Percentiles rank a stretch among this genome's conserved stretches.
Conservation (phyloP, 2,888 invertebrate genomes). For the Morpho helenor region DNA sequence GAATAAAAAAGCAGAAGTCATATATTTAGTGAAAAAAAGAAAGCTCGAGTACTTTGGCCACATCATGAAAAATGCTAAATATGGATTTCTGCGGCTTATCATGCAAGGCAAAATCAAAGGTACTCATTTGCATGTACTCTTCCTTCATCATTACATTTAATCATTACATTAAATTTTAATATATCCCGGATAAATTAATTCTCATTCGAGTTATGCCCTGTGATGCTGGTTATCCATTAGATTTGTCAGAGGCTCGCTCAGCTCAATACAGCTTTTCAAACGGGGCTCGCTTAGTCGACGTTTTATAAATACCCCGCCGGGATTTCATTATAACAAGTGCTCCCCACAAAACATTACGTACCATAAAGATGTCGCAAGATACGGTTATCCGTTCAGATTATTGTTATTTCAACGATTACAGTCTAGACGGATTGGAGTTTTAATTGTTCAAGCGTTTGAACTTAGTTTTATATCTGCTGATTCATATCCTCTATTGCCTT, state of each 20-base stretch:
- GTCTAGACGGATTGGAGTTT: slow-evolving; percentile 12
- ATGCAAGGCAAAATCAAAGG: too few species aligned
- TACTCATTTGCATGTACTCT: too few species aligned
- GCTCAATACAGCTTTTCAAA: slow-evolving; percentile 37
- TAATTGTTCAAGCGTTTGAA: too few species aligned
- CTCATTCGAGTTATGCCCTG: background rate
- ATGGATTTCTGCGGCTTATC: too few species aligned
- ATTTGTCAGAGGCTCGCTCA: slow-evolving; percentile 35
- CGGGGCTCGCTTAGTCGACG: slow-evolving; percentile 34
- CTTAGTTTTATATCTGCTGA: too few species aligned
- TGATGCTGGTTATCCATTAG: slow-evolving; percentile 13
- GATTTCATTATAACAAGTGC: slow-evolving; percentile 29
- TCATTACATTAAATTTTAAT: background rate
- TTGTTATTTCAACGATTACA: slow-evolving; percentile 17
- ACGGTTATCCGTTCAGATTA: slow-evolving; percentile 15
- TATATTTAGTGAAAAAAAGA: too few species aligned
- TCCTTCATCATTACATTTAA: too few species aligned
- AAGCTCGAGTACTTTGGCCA: too few species aligned
- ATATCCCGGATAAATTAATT: background rate
- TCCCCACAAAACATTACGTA: slow-evolving; percentile 7
- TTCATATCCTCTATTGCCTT: too few species aligned
- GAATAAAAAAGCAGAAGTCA: too few species aligned
- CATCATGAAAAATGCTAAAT: too few species aligned
- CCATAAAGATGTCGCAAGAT: slow-evolving; percentile 19
- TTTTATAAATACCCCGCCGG: slow-evolving; percentile 36